Conservation (phyloP, 2,888 invertebrate species). For the Saturnia japonica region DNA sequence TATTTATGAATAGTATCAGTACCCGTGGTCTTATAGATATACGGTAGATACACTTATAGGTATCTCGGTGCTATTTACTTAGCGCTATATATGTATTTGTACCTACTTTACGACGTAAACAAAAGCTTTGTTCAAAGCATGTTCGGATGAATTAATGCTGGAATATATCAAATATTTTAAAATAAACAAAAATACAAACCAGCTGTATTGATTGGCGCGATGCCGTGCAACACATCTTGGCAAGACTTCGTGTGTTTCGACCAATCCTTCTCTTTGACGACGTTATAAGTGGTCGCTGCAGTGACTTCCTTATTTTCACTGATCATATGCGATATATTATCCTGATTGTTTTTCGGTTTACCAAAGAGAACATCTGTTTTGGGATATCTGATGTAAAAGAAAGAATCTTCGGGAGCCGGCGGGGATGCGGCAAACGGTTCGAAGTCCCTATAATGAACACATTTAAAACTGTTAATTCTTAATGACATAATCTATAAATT, state of each 20-base stretch:
- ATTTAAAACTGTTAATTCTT: neutral
- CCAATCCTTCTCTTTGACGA: slow-evolving; percentile 74
- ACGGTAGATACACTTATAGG: neutral
- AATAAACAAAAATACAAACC: slow-evolving; percentile 28
- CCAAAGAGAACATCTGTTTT: slow-evolving; percentile 67
- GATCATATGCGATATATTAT: slow-evolving; percentile 45
- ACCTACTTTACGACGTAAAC: neutral
- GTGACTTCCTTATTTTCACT: slow-evolving; percentile 54
- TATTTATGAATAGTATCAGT: slow-evolving; percentile 4
- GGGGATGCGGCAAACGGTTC: slow-evolving; percentile 83
- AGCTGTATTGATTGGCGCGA: slow-evolving; percentile 69
- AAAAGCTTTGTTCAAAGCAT: neutral
- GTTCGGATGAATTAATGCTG: too few relatives aligned
- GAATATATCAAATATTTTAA: neutral
- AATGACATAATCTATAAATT: neutral
- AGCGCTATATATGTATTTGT: neutral
- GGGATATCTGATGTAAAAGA: slow-evolving; percentile 86
- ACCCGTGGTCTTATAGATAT: neutral
- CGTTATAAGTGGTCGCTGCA: slow-evolving; percentile 47
- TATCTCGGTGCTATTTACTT: neutral
- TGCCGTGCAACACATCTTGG: slow-evolving; percentile 82
- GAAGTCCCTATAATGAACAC: slow-evolving; percentile 64
- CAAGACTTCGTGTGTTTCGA: slow-evolving; percentile 86
- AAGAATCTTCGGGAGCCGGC: slow-evolving; percentile 88
- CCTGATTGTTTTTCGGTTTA: slow-evolving; percentile 48